phyloP scores from a whole-genome alignment of 2,888 invertebrate genomes.

The Drosophila kambysellisi region DNA sequence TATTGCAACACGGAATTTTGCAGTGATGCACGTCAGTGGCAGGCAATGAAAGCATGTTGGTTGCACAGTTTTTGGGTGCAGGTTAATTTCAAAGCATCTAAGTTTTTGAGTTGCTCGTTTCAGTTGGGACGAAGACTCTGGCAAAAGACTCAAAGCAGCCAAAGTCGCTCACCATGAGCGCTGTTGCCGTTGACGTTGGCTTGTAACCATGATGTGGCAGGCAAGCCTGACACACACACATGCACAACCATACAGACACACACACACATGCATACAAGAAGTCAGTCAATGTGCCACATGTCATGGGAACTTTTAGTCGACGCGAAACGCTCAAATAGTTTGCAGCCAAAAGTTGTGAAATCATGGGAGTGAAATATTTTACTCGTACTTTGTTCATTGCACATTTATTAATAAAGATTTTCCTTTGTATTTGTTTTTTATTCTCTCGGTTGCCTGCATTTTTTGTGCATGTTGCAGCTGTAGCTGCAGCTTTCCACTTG shows the following conservation, averaged over 20 bases:
- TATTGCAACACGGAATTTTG: slow-evolving; percentile 32
- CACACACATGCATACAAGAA: slow-evolving; percentile 5
- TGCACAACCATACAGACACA: slow-evolving; percentile 19
- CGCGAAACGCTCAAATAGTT: slow-evolving; percentile 46
- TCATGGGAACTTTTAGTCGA: slow-evolving; percentile 71
- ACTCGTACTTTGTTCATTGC: slow-evolving; percentile 73
- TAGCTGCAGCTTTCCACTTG: slow-evolving; percentile 33
- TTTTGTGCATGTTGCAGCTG: slow-evolving; percentile 26
- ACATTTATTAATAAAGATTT: slow-evolving; percentile 74
- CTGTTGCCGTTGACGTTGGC: slow-evolving; percentile 59
- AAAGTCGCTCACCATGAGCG: slow-evolving; percentile 28
- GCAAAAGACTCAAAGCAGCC: slow-evolving; percentile 23
- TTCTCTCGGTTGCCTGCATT: slow-evolving; percentile 16
- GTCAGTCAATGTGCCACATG: slow-evolving; percentile 68
- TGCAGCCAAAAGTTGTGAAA: slow-evolving; percentile 66
- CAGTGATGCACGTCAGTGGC: slow-evolving; percentile 34
- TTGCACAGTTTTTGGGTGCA: slow-evolving; percentile 49
- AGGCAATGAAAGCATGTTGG: slow-evolving; percentile 50
- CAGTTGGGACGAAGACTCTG: slow-evolving; percentile 21
- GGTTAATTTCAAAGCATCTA: slow-evolving; percentile 75
- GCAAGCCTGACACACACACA: slow-evolving; percentile 30
- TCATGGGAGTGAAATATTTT: slow-evolving; percentile 77
- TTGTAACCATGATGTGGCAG: slow-evolving; percentile 56
- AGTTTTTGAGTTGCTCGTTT: slow-evolving; percentile 64
- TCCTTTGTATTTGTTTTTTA: slow-evolving; percentile 25